phyloP scores from a whole-genome alignment of 1,140 invertebrate species.

The Thaumetopoea pityocampa region DNA sequence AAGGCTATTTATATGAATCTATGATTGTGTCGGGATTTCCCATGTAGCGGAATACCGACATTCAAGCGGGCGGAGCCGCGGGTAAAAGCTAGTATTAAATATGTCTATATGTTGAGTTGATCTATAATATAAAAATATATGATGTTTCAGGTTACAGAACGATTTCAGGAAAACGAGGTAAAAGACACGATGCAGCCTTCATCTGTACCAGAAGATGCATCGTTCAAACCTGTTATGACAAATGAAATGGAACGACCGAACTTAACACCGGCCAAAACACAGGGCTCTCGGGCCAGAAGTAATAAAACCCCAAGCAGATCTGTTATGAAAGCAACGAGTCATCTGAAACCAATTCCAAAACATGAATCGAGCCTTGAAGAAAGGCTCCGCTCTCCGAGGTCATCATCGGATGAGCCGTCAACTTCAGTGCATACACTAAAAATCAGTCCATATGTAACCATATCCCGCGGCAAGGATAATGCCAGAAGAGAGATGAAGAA shows the following conservation, averaged over 20 bases:
- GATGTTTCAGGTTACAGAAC: too few relatives aligned
- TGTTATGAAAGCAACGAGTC: conserved; percentile 5
- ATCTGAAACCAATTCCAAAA: conserved; percentile 30
- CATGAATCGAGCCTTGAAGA: conserved; percentile 60
- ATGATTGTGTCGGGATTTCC: too few relatives aligned
- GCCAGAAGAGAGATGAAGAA: conserved; percentile 56
- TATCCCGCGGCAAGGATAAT: conserved; percentile 56
- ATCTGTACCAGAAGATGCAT: conserved; percentile 58
- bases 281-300: conserved; percentile 4
- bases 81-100: too few relatives aligned
- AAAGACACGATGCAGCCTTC: too few relatives aligned
- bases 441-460: conserved; percentile 52
- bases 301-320: conserved; percentile 26
- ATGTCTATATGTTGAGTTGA: too few relatives aligned
- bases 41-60: too few relatives aligned
- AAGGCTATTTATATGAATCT: too few relatives aligned
- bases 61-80: too few relatives aligned
- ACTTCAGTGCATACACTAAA: conserved; percentile 42
- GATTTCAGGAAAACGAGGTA: too few relatives aligned
- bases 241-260: conserved; percentile 26
- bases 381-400: conserved; percentile 42
- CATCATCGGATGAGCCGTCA: conserved; percentile 17
- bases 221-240: conserved; percentile 42
- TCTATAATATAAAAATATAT: too few relatives aligned
- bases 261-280: conserved; percentile 16